phyloP scores from a whole-genome alignment of 2,113 vertebrate genomes.

The Elgaria multicarinata region DNA sequence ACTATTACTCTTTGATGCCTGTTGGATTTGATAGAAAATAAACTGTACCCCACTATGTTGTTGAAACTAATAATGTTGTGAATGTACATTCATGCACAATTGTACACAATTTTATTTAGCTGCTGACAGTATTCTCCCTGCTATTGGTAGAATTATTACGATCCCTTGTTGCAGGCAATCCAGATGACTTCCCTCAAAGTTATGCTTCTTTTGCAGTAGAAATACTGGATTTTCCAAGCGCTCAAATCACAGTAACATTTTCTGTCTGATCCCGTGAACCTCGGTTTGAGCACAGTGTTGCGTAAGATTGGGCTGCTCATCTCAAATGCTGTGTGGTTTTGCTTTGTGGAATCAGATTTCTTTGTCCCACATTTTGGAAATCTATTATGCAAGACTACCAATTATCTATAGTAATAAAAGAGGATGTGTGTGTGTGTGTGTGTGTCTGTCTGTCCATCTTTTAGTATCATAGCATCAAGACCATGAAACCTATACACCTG shows the following conservation, averaged over 20 bases:
- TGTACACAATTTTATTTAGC: slow-evolving; percentile 44
- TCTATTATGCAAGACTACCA: neutral
- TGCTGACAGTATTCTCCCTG: slow-evolving; percentile 17
- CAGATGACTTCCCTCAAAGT: neutral
- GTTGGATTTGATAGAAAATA: slow-evolving; percentile 23
- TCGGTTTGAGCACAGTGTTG: neutral
- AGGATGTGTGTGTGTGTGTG: no score
- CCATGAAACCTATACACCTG: no score
- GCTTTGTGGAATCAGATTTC: neutral
- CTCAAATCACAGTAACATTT: neutral
- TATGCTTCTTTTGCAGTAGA: neutral
- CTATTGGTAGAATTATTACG: no score
- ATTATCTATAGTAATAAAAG: neutral
- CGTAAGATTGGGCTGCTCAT: neutral
- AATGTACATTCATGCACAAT: slow-evolving; percentile 22
- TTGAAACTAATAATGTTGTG: slow-evolving; percentile 15
- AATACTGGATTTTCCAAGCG: neutral
- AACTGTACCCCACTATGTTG: slow-evolving; percentile 12
- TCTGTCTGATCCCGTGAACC: neutral
- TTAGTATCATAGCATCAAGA: no score
- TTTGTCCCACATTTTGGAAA: neutral
- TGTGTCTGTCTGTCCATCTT: no score
- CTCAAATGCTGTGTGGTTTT: neutral
- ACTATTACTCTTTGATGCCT: slow-evolving; percentile 19
- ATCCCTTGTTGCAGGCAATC: neutral